phyloP scores from a whole-genome alignment of 1,140 invertebrate genomes.

The Apis dorsata region DNA sequence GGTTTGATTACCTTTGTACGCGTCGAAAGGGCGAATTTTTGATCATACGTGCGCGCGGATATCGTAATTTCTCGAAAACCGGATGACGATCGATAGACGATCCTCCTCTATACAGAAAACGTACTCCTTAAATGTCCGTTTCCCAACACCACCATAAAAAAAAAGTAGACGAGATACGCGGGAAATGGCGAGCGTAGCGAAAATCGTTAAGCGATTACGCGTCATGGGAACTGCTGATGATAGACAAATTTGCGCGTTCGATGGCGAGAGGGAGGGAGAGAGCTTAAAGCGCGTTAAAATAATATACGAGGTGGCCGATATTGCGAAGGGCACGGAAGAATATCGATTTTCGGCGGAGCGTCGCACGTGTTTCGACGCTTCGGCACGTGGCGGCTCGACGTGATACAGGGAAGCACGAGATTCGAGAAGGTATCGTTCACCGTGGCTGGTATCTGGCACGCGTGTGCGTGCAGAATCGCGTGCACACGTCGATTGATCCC shows the following conservation, averaged over 20 bases:
- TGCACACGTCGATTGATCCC: constrained; percentile 47
- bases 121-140: no score
- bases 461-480: constrained; percentile 41
- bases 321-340: constrained; percentile 30
- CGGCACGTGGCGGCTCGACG: constrained; percentile 51
- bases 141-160: fast-evolving
- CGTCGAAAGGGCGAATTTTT: background rate
- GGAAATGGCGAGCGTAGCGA: constrained; percentile 1
- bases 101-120: no score
- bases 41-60: background rate
- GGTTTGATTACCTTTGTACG: background rate
- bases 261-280: background rate
- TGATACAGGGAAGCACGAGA: constrained; percentile 36
- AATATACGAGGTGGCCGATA: constrained; percentile 41
- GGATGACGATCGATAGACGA: background rate
- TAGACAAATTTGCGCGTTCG: constrained; percentile 31
- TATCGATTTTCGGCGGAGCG: constrained; percentile 53
- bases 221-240: constrained; percentile 40
- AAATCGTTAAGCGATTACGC: constrained; percentile 34
- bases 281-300: constrained; percentile 57
- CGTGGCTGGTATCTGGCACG: constrained; percentile 3
- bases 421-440: constrained; percentile 28
- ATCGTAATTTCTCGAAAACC: background rate
- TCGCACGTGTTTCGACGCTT: constrained; percentile 48
- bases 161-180: background rate